Conservation (phyloP, 2,888 invertebrate species). For the Drosophila koepferae region DNA sequence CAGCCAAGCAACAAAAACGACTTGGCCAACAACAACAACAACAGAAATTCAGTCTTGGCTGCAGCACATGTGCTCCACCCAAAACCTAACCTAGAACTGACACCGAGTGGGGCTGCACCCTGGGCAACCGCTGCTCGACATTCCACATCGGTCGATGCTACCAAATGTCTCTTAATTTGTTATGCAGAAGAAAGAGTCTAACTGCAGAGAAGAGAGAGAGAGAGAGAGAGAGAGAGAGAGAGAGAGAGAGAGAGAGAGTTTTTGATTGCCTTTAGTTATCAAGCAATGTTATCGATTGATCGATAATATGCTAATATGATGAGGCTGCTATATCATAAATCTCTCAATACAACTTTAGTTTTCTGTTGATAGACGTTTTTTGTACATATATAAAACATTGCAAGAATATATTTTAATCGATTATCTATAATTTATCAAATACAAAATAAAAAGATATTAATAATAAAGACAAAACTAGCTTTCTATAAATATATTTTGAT, state of each 20-base stretch:
- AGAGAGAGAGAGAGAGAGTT: no score
- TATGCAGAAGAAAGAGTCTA: background rate
- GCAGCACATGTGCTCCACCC: constrained; percentile 40
- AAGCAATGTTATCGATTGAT: constrained; percentile 4
- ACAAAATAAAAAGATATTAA: no score
- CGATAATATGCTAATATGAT: background rate
- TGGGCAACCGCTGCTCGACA: constrained; percentile 13
- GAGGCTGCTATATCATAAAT: background rate
- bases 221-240: no score
- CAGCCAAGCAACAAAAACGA: constrained; percentile 30
- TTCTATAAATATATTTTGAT: no score
- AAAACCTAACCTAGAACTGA: constrained; percentile 13
- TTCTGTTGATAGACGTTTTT: background rate
- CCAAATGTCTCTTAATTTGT: constrained; percentile 11
- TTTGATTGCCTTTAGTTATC: background rate
- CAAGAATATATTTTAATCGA: no score
- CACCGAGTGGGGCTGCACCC: constrained; percentile 16
- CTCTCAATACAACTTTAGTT: background rate
- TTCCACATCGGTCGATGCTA: constrained; percentile 12
- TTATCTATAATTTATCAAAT: no score
- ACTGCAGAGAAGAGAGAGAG: no score
- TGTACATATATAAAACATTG: no score
- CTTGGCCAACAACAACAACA: constrained; percentile 7
- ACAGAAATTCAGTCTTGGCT: constrained; percentile 28
- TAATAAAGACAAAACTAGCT: no score